Conservation (phyloP, 2,797 vertebrate species). For the Leuciscus waleckii region DNA sequence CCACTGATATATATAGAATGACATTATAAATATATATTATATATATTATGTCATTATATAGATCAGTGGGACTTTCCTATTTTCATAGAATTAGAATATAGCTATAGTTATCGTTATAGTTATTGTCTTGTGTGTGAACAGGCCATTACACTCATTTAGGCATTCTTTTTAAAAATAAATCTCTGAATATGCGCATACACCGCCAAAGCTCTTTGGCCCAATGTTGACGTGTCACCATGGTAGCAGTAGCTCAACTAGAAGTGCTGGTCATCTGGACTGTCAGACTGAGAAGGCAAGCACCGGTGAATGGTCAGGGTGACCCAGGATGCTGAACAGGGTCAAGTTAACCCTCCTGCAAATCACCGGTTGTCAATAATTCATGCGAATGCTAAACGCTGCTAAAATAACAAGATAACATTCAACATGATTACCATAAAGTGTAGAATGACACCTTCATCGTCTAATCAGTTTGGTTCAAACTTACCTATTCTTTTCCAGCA, state of each 20-base stretch:
- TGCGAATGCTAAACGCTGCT: background rate
- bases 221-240: constrained; percentile 17
- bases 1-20: too few species aligned
- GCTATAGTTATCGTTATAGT: background rate
- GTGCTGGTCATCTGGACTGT: constrained; percentile 26
- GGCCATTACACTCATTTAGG: background rate
- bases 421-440: background rate
- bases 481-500: constrained; percentile 94
- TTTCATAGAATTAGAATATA: background rate
- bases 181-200: background rate
- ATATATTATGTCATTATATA: too few species aligned
- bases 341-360: constrained; percentile 10
- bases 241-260: constrained; percentile 8
- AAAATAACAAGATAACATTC: background rate
- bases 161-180: background rate
- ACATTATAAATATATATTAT: too few species aligned
- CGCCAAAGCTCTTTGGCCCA: background rate
- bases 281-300: background rate
- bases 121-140: background rate
- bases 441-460: background rate
- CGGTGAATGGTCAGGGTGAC: constrained; percentile 31
- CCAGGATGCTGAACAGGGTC: constrained; percentile 8
- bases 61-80: background rate
- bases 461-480: constrained; percentile 23
- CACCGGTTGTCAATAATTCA: background rate